Percentiles rank a stretch among this genome's conserved stretches.
These are phyloP conservation scores for Drosophila yakuba DNA, from an alignment of 1,140 invertebrate genomes.

Conservation along the genomic window DNA sequence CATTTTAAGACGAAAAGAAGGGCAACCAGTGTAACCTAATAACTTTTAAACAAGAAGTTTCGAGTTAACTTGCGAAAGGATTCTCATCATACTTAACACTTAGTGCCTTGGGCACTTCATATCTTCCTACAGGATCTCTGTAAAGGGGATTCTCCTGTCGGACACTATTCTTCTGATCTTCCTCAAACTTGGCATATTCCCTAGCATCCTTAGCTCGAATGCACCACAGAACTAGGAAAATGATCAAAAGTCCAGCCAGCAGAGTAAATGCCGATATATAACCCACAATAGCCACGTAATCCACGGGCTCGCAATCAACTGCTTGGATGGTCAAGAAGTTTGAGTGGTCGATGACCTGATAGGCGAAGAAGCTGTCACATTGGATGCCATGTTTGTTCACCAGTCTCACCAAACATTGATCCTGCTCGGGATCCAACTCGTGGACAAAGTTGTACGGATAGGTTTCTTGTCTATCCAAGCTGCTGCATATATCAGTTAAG, in stretches of 20 bases:
- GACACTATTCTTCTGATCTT: constrained; percentile 84
- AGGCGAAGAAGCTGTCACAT: constrained; percentile 86
- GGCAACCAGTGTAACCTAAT: too few species aligned
- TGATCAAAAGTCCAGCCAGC: constrained; percentile 84
- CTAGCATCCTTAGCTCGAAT: constrained; percentile 85
- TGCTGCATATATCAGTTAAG: constrained; percentile 60
- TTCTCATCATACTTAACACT: constrained; percentile 64
- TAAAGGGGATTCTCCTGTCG: constrained; percentile 86
- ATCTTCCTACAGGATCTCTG: constrained; percentile 86
- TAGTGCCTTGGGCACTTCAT: constrained; percentile 85
- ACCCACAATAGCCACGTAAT: constrained; percentile 61
- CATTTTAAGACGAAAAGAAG: too few species aligned
- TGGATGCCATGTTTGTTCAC: constrained; percentile 84
- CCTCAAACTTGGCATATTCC: constrained; percentile 85
- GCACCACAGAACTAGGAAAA: constrained; percentile 84
- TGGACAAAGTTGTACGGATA: constrained; percentile 62
- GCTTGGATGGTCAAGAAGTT: constrained; percentile 84
- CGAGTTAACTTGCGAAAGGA: constrained; percentile 57
- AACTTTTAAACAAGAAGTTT: background rate
- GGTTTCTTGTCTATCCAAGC: constrained; percentile 41
- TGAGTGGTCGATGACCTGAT: constrained; percentile 77
- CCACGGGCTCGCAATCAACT: constrained; percentile 79
- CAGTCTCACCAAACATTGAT: constrained; percentile 84
- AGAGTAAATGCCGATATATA: constrained; percentile 85
- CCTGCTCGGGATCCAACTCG: constrained; percentile 50